A percentile compares a stretch with the other conserved stretches of the same genome.
Evolutionary conservation across 2,888 invertebrate genomes (phyloP).

Genomic region (Drosophila picticornis): DNA sequence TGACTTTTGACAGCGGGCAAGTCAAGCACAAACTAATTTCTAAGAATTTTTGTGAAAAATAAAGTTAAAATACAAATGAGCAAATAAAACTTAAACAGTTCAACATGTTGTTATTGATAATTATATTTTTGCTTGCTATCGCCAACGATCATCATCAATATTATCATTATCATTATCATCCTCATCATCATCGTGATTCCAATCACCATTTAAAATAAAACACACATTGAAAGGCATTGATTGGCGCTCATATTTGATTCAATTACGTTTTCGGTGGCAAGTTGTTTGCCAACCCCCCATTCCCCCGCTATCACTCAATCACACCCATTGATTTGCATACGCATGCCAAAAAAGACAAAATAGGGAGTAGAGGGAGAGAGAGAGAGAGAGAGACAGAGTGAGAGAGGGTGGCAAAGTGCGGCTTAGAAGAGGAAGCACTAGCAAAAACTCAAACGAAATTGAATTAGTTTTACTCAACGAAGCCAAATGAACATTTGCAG

Average conservation of each 20-base stretch:
- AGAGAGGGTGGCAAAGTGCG: background rate
- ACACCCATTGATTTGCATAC: constrained; percentile 17
- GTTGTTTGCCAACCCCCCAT: constrained; percentile 12
- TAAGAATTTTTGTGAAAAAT: background rate
- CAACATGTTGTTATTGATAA: constrained; percentile 8
- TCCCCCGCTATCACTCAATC: background rate
- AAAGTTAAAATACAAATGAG: constrained; percentile 1
- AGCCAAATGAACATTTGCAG: constrained; percentile 14
- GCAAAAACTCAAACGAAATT: constrained; percentile 17
- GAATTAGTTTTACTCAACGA: constrained; percentile 33
- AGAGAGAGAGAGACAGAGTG: background rate
- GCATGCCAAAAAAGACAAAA: background rate
- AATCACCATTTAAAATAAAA: constrained; percentile 39
- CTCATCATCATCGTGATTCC: constrained; percentile 1
- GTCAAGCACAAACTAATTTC: constrained; percentile 12
- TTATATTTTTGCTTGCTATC: background rate
- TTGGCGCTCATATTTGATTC: constrained; percentile 63
- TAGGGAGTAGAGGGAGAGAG: background rate
- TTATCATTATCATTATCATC: constrained; percentile 1
- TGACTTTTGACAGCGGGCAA: constrained; percentile 21
- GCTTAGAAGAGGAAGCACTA: background rate
- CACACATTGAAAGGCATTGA: constrained; percentile 60
- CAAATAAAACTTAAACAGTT: constrained; percentile 19
- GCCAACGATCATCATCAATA: constrained; percentile 20
- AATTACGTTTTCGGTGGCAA: constrained; percentile 56